Evolutionary conservation across 2,113 vertebrate species (phyloP).

Genomic region (Corythornis madagascariensis): DNA sequence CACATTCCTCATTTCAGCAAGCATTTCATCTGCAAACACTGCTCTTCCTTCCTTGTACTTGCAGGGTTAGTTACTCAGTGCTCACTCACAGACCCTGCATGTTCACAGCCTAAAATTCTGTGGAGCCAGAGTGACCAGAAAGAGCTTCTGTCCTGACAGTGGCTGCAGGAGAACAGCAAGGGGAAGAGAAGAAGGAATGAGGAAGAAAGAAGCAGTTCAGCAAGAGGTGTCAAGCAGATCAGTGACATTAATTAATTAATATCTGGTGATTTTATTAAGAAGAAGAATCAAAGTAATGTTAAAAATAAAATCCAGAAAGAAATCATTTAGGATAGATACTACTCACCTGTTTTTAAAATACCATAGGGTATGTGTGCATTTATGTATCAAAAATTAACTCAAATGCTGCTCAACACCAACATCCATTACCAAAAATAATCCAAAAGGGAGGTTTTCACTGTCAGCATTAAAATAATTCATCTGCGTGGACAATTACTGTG

Average conservation of each 20-base stretch:
- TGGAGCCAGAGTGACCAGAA: neutral
- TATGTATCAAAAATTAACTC: neutral
- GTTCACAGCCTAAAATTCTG: neutral
- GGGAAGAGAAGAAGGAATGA: neutral
- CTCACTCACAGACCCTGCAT: neutral
- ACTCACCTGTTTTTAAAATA: neutral
- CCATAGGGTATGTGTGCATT: neutral
- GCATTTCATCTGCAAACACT: neutral
- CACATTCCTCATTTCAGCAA: conserved; percentile 23
- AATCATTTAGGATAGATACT: neutral
- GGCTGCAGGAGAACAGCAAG: neutral
- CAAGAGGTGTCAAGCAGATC: neutral
- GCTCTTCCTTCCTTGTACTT: neutral
- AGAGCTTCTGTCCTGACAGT: neutral
- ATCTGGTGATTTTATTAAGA: too few relatives aligned
- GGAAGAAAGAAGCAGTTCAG: neutral
- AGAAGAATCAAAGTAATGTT: neutral
- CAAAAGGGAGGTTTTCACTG: neutral
- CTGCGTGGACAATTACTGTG: neutral
- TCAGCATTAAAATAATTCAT: neutral
- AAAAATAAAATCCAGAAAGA: neutral
- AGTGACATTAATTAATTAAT: too few relatives aligned
- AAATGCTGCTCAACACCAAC: neutral
- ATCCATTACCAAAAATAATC: neutral
- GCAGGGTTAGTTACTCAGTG: neutral